A percentile compares a stretch with the other conserved stretches of the same genome.
Conservation (phyloP, 1,140 invertebrate species). For the Protaetia brevitarsis region DNA sequence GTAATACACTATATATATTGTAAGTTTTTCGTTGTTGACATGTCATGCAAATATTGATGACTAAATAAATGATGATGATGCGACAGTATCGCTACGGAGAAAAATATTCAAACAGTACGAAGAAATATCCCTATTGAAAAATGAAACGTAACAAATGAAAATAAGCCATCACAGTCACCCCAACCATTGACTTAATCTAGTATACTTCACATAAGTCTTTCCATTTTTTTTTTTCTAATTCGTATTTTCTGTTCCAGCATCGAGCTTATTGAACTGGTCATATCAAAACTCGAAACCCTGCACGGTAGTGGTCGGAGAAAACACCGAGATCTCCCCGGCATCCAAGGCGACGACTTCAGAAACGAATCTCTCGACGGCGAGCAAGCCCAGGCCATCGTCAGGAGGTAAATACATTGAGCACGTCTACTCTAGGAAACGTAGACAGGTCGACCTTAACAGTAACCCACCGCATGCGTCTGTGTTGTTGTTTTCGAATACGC, state of each 20-base stretch:
- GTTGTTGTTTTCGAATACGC: constrained; percentile 27
- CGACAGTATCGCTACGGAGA: no score
- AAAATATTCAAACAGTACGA: no score
- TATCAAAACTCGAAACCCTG: constrained; percentile 76
- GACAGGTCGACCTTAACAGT: constrained; percentile 33
- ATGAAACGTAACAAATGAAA: no score
- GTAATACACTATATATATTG: no score
- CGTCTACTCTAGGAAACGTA: constrained; percentile 44
- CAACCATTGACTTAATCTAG: no score
- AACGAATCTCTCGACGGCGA: constrained; percentile 60
- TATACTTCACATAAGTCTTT: no score
- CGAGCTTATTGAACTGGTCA: constrained; percentile 77
- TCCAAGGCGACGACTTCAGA: constrained; percentile 62
- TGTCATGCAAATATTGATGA: no score
- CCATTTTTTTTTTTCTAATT: neutral
- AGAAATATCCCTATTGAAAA: no score
- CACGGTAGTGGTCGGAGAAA: constrained; percentile 76
- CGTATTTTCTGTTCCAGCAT: constrained; percentile 56
- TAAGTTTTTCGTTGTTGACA: no score
- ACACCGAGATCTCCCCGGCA: constrained; percentile 60
- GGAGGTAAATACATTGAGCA: constrained; percentile 58
- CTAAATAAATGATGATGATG: no score
- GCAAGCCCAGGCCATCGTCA: constrained; percentile 55
- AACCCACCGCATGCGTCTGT: constrained; percentile 41
- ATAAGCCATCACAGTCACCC: no score